Percentiles rank a stretch among this genome's conserved stretches.
phyloP scores from a whole-genome alignment of 2,113 vertebrate species.

The Entomyzon cyanotis region DNA sequence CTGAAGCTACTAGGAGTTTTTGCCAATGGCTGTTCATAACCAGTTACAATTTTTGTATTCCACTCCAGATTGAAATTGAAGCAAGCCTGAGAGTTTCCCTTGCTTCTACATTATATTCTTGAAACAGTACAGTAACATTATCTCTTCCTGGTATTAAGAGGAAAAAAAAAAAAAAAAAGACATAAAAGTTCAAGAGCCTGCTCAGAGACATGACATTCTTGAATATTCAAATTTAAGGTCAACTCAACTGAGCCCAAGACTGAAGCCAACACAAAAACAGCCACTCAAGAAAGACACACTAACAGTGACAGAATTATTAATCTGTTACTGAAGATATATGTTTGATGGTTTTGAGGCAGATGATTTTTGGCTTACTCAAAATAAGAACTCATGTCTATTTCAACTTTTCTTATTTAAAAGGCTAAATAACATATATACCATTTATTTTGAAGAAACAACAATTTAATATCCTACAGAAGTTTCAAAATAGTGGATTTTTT shows the following conservation, averaged over 20 bases:
- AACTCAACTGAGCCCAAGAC: not conserved
- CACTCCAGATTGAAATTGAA: not conserved
- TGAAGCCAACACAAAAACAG: not conserved
- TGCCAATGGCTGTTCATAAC: not conserved
- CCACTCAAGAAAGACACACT: not conserved
- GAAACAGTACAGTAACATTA: not conserved
- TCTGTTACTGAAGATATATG: not conserved
- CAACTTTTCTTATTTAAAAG: not conserved
- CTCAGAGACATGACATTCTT: not conserved
- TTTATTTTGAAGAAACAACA: not conserved
- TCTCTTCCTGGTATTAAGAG: not conserved
- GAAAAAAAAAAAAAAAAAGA: not conserved
- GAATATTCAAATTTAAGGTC: not conserved
- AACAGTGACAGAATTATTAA: not conserved
- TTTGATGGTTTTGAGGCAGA: not conserved
- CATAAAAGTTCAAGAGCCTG: not conserved
- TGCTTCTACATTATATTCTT: not conserved
- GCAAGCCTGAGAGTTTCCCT: not conserved
- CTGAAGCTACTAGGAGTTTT: conserved; percentile 22
- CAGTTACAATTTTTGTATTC: not conserved
- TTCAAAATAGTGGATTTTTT: not conserved
- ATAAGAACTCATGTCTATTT: not conserved
- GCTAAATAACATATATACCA: not conserved
- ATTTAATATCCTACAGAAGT: not conserved
- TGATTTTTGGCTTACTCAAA: not conserved